Evolutionary conservation across 2,888 invertebrate genomes (phyloP), one percentile per base, ranked within the genome.

Genomic region (Hypena proboscidalis): DNA sequence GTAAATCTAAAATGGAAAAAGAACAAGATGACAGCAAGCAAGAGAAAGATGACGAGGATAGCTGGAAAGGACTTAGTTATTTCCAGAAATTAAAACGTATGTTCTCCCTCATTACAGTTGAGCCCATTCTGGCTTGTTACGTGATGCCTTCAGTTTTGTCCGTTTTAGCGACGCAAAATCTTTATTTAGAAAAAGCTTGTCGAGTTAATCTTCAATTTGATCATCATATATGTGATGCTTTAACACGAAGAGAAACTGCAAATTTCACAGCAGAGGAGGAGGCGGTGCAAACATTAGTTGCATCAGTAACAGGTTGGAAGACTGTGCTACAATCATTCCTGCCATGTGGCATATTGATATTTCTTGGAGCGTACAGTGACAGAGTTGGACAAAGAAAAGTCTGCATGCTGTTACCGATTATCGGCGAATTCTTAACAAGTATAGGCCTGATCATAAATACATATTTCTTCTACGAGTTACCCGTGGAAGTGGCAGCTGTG

Each of bases 171-270:
- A 96, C 96, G 25, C 97, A 97, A 81, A 97, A 97, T 80, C 85
- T 97, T 33, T 96, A 96, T 77, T 89, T 97, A 70, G 97, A 97
- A 79, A 97, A 97, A 81, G 97, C 97, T 0, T 97, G 97, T 74
- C 87, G 96, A 53, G 96, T 97, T 0, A 97, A 97, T 79, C 91
- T 97, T 66, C 92, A 86, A 4, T 96, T 95, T 67, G 92, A 94
- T 0, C 93, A 93, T 40, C 93, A 93, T 56, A 92, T 96, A 2
- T 97, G 97, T 77, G 94, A 95, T 67, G 96, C 97, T 0, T 82
- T 97, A 21, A 94, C 95, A 1, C 91, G 92, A 37, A 92, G 96
- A 68, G 93, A 95, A 59, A 96, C 96, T 10, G 92, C 93, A 6
- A 92, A 92, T 55, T 92, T 82, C 53, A 88, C 83, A 34, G 83